Percentiles rank a stretch among this genome's conserved stretches.
Evolutionary conservation across 2,113 vertebrate species (phyloP).

Genomic region (Thunnus thynnus): DNA sequence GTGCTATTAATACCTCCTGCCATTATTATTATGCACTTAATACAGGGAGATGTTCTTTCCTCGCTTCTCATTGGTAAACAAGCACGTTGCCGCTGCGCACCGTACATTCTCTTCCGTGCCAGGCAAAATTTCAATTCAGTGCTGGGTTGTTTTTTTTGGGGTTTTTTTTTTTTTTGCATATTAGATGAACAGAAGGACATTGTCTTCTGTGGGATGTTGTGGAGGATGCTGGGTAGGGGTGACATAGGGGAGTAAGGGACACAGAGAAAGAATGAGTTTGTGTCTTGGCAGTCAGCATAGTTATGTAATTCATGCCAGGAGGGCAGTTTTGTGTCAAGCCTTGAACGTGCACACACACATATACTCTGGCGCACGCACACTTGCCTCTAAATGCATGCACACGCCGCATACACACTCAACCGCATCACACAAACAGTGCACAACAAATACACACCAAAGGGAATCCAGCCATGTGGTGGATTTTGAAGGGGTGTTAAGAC

Average conservation of each 20-base stretch:
- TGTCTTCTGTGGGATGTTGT: conserved; percentile 47
- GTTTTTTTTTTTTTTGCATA: conserved; percentile 10
- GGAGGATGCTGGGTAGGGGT: conserved; percentile 24
- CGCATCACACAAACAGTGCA: not conserved
- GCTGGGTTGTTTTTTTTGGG: not conserved
- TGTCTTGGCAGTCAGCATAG: conserved; percentile 65
- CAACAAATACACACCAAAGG: conserved; percentile 32
- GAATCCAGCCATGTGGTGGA: conserved; percentile 47
- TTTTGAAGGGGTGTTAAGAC: conserved; percentile 58
- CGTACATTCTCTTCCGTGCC: conserved; percentile 22
- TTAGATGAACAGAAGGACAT: conserved; percentile 61
- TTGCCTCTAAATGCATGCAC: conserved; percentile 12
- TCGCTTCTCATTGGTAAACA: conserved; percentile 58
- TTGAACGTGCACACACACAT: conserved; percentile 45
- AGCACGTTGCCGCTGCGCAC: conserved; percentile 18
- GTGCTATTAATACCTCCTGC: conserved; percentile 60
- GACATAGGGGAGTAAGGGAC: conserved; percentile 35
- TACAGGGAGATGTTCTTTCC: conserved; percentile 30
- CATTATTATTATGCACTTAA: conserved; percentile 52
- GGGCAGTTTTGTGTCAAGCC: conserved; percentile 62
- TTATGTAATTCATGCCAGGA: conserved; percentile 76
- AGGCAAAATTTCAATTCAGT: conserved; percentile 25
- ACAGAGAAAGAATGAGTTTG: conserved; percentile 51
- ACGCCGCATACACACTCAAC: not conserved
- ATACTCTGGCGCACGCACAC: not conserved